Evolutionary conservation across 2,113 vertebrate genomes (phyloP), one percentile per base, ranked within the genome.

Genomic region (Struthio camelus): DNA sequence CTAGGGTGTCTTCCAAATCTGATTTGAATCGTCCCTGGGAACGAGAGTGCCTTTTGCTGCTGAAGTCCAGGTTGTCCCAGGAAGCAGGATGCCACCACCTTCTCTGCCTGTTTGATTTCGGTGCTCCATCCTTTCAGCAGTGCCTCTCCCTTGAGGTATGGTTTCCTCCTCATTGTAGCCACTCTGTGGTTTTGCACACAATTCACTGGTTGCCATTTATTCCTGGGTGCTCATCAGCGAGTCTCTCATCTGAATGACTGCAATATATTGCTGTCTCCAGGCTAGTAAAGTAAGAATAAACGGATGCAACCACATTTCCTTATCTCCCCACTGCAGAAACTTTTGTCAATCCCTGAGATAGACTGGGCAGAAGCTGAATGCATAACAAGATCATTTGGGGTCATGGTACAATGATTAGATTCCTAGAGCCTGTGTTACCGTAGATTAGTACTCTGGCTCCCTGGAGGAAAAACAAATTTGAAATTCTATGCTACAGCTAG

Each of bases 271-370:
- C 94, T 94, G 92, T 96, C 96, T 97, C 44, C 87, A 89, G 96
- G 97, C 94, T 90, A 95, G 92, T 85, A 87, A 91, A 91, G 92
- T 51, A 73, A 95, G 85, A 93, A 95, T 97, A 97, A 97, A 97
- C 96, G 82, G 92, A 91, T 96, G 91, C 4, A 5, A 93, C 93
- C 94, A 87, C 77, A 65, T 94, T 94, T 96, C 91, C 95, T 97
- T 97, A 97, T 97, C 97, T 96, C 80, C 82, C 88, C 70, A 84
- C 93, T 95, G 94, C 96, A 97, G 96, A 95, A 97, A 97, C 95
- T 97, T 97, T 94, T 94, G 94, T 95, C 96, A 97, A 9, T 96
- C 91, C 91, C 76, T 73, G 62, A 80, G 96, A 96, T 62, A 96
- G 89, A 88, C 84, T 76, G 87, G 91, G 85, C 89, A 94, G 94